A percentile compares a stretch with the other conserved stretches of the same genome.
These are phyloP conservation scores for Sebastolobus altivelis DNA, from an alignment of 2,797 vertebrate genomes.

Conservation along the genomic window DNA sequence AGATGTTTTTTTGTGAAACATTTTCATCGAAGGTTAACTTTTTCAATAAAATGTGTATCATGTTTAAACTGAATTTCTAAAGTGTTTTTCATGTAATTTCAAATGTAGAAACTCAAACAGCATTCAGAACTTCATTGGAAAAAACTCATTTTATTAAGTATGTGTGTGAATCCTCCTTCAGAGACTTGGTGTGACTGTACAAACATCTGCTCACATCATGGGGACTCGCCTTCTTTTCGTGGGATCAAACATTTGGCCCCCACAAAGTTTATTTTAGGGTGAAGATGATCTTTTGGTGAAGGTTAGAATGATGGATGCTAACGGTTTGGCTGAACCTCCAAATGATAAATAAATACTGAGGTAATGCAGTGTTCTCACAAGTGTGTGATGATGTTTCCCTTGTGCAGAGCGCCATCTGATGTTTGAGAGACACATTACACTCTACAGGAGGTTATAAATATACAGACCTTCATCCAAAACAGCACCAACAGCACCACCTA, in stretches of 20 bases:
- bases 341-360: neutral
- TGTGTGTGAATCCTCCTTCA: neutral
- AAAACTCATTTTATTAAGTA: neutral
- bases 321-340: neutral
- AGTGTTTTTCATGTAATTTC: neutral
- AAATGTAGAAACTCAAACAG: neutral
- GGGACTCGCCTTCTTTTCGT: neutral
- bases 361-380: neutral
- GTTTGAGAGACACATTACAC: slow-evolving; percentile 6
- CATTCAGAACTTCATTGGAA: neutral
- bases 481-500: neutral
- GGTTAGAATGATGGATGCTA: neutral
- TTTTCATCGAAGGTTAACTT: slow-evolving; percentile 14
- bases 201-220: slow-evolving; percentile 27
- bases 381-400: neutral
- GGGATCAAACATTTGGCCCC: neutral
- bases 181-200: neutral
- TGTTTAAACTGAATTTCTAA: slow-evolving; percentile 16
- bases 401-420: slow-evolving; percentile 23
- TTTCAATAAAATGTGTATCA: slow-evolving; percentile 59
- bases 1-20: slow-evolving; percentile 9
- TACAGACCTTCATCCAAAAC: neutral
- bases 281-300: neutral
- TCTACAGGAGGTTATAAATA: neutral
- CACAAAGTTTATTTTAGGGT: neutral